Percentiles rank a stretch among this genome's conserved stretches.
Evolutionary conservation across 2,797 vertebrate genomes (phyloP).

Genomic region (Melanotaenia nigrans): DNA sequence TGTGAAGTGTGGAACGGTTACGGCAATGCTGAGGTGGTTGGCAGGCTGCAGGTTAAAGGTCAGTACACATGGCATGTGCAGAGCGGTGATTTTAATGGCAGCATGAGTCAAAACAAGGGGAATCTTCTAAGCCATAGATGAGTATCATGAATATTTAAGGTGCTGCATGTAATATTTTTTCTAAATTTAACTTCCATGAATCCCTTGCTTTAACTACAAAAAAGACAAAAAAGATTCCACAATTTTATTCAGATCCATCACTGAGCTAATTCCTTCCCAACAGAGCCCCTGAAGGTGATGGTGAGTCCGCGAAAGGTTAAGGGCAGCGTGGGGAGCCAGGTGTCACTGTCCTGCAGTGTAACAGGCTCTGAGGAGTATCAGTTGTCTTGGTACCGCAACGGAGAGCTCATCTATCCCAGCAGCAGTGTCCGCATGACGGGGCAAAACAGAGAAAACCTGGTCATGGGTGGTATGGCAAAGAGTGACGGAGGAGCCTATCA

Average conservation of each 20-base stretch:
- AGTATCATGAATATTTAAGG: not conserved
- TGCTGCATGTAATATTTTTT: not conserved
- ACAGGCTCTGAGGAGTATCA: constrained; percentile 93
- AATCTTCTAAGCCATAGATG: not conserved
- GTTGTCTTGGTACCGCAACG: constrained; percentile 96
- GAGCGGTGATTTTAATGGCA: not conserved
- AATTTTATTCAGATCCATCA: not conserved
- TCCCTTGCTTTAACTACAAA: not conserved
- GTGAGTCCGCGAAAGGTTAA: constrained; percentile 95
- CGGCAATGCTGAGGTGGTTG: constrained; percentile 93
- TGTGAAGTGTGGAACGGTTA: constrained; percentile 98
- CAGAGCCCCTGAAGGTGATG: constrained; percentile 92
- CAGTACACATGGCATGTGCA: constrained; percentile 70
- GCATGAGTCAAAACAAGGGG: not conserved
- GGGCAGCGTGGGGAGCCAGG: constrained; percentile 96
- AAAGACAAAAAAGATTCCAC: not conserved
- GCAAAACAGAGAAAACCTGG: constrained; percentile 90
- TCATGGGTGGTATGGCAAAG: constrained; percentile 98
- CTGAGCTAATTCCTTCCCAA: constrained; percentile 14
- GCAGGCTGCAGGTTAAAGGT: constrained; percentile 94
- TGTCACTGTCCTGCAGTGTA: constrained; percentile 93
- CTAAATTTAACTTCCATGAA: not conserved
- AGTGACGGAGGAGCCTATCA: constrained; percentile 98
- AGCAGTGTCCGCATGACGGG: constrained; percentile 94
- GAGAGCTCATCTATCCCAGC: constrained; percentile 92